Conservation (phyloP, 2,888 invertebrate species). For the Eudemis profundana region DNA sequence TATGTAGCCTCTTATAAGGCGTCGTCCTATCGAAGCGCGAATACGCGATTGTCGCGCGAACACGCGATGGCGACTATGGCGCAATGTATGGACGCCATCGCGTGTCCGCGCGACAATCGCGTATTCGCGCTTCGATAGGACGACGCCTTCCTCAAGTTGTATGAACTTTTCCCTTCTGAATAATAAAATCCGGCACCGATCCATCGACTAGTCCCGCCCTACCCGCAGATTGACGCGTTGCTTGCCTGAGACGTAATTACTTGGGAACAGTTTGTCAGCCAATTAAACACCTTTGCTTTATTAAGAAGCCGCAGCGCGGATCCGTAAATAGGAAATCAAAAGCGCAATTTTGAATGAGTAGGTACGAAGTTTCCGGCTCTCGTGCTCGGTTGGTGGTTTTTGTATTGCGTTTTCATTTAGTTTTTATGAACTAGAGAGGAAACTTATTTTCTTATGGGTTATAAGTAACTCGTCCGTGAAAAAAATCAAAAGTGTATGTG, state of each 20-base stretch:
- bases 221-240: conserved; percentile 75
- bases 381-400: conserved; percentile 36
- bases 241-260: conserved; percentile 80
- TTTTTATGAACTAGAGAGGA: conserved; percentile 9
- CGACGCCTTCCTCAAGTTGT: too few relatives aligned
- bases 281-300: conserved; percentile 86
- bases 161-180: too few relatives aligned
- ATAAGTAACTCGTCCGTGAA: too few relatives aligned
- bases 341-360: conserved; percentile 55
- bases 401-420: conserved; percentile 31
- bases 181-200: background rate
- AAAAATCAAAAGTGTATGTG: too few relatives aligned
- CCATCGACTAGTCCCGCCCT: conserved; percentile 56
- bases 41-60: too few relatives aligned
- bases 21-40: too few relatives aligned
- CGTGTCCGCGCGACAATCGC: too few relatives aligned
- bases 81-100: too few relatives aligned
- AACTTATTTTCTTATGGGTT: too few relatives aligned
- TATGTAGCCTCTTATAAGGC: too few relatives aligned
- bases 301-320: conserved; percentile 78
- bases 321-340: conserved; percentile 65
- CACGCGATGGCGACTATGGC: too few relatives aligned
- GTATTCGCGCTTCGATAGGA: too few relatives aligned
- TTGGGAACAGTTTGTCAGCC: conserved; percentile 84
- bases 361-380: conserved; percentile 38